A percentile compares a stretch with the other conserved stretches of the same genome.
Conservation (phyloP, 2,797 vertebrate genomes). For the Apodemus agrarius region DNA sequence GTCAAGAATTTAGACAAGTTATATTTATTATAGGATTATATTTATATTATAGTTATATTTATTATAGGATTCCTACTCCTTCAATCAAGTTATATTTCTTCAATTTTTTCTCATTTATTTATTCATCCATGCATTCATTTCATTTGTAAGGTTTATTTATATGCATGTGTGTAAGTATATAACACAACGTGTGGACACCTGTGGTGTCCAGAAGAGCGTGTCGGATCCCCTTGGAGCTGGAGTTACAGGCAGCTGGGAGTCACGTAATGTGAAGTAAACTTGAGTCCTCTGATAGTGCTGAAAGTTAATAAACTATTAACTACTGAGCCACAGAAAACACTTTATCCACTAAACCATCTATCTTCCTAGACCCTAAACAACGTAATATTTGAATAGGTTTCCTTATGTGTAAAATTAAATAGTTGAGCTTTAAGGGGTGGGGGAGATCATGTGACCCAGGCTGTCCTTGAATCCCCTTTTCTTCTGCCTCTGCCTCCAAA, state of each 20-base stretch:
- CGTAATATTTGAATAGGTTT: neutral
- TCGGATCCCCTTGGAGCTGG: too few species aligned
- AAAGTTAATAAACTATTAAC: neutral
- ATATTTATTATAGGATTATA: too few species aligned
- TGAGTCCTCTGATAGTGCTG: too few species aligned
- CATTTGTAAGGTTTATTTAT: neutral
- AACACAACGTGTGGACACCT: neutral
- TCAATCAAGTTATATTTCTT: neutral
- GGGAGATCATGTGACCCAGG: neutral
- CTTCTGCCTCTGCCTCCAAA: neutral
- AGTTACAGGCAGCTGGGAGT: neutral
- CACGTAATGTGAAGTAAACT: neutral
- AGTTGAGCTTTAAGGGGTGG: neutral
- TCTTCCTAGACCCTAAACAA: neutral
- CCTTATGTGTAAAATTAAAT: neutral
- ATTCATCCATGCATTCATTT: neutral
- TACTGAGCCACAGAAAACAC: neutral
- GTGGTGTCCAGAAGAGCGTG: neutral
- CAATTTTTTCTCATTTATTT: neutral
- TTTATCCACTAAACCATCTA: neutral
- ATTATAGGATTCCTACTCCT: neutral
- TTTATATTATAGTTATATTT: too few species aligned
- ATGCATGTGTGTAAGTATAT: neutral
- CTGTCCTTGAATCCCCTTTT: neutral
- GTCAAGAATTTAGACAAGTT: neutral